Percentiles rank a stretch among this genome's conserved stretches.
phyloP scores from a whole-genome alignment of 2,888 invertebrate species.

The Clistopyga incitator region DNA sequence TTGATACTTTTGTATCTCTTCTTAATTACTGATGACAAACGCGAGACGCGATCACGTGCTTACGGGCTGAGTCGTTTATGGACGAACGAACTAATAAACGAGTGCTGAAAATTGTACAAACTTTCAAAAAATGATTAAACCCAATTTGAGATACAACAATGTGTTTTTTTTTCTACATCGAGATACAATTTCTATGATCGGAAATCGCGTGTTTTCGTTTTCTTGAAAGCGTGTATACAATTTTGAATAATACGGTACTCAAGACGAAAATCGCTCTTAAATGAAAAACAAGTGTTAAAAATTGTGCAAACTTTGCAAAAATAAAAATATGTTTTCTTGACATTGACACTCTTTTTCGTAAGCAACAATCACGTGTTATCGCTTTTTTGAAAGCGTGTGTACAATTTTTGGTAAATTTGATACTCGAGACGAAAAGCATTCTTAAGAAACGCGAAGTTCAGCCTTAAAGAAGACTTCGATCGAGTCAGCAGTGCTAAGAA shows the following conservation, averaged over 20 bases:
- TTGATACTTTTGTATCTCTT: constrained; percentile 51
- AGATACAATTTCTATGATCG: background rate
- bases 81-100: background rate
- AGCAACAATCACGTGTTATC: background rate
- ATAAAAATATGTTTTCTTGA: constrained; percentile 1
- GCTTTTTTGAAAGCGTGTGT: background rate
- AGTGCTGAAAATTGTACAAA: constrained; percentile 1
- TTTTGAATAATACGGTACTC: background rate
- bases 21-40: constrained; percentile 31
- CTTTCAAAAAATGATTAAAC: background rate
- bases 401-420: background rate
- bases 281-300: background rate
- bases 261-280: background rate
- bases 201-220: background rate
- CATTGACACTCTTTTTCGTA: background rate
- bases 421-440: background rate
- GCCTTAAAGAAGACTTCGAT: background rate
- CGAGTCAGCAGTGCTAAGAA: no score
- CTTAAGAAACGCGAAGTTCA: constrained; percentile 21
- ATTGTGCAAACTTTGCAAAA: background rate
- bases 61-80: background rate
- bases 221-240: background rate
- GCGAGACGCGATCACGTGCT: background rate
- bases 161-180: constrained; percentile 2
- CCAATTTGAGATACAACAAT: background rate